Conservation (phyloP, 2,797 vertebrate genomes). For the Liasis olivaceus region DNA sequence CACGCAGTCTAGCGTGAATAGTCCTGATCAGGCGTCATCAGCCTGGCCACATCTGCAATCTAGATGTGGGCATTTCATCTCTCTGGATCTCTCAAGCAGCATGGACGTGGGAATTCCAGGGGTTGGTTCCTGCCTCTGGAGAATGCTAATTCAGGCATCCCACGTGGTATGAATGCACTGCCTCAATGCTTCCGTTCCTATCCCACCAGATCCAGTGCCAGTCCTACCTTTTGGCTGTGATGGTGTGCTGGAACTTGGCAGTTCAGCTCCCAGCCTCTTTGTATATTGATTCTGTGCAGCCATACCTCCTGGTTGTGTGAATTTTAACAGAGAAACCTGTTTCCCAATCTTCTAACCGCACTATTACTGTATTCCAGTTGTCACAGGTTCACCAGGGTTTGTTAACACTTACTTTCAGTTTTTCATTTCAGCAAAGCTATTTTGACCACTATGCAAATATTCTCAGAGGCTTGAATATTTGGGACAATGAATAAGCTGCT, state of each 20-base stretch:
- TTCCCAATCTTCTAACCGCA: background rate
- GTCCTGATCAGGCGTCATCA: background rate
- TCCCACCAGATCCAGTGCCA: no score
- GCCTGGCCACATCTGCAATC: background rate
- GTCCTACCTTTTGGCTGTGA: slow-evolving; percentile 3
- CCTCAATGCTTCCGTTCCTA: background rate
- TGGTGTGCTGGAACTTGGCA: background rate
- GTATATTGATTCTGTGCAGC: background rate
- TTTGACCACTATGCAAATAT: slow-evolving; percentile 18
- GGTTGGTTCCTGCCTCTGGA: background rate
- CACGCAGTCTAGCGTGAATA: background rate
- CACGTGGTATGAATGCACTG: background rate
- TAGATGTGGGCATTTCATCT: background rate
- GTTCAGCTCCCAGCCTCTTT: background rate
- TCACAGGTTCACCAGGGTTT: background rate
- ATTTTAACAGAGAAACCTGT: background rate
- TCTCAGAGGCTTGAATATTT: background rate
- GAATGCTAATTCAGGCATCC: background rate
- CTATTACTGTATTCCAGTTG: background rate
- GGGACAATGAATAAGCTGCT: background rate
- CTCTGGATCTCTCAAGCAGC: background rate
- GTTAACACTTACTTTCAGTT: background rate
- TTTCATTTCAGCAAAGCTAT: background rate
- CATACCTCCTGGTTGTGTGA: background rate
- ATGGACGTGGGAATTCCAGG: background rate